These are phyloP conservation scores for Ceramica pisi DNA, from an alignment of 2,888 invertebrate genomes.

Conservation along the genomic window DNA sequence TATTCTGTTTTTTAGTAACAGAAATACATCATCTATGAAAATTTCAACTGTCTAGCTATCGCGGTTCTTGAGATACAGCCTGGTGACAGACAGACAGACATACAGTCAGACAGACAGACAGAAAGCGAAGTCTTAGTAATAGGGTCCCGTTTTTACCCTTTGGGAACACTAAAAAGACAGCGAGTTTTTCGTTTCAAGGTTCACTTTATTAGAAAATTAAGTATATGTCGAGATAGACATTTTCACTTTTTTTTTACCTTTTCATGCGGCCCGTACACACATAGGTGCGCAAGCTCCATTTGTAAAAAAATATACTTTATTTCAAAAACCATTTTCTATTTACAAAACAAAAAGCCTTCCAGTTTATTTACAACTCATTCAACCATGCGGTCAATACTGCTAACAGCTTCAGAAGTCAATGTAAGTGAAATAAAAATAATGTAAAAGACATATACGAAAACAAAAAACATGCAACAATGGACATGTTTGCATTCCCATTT, in stretches of 20 bases:
- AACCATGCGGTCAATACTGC: conserved; percentile 36
- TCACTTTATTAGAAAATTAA: no score
- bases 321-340: conserved; percentile 21
- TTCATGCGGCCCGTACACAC: neutral
- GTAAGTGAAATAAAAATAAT: conserved; percentile 33
- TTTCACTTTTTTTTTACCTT: neutral
- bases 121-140: no score
- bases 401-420: conserved; percentile 18
- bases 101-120: no score
- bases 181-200: no score
- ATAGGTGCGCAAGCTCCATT: neutral
- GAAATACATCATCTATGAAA: no score
- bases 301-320: neutral
- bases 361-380: conserved; percentile 35
- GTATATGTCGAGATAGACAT: no score
- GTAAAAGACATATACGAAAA: conserved; percentile 16
- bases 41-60: no score
- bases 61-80: no score
- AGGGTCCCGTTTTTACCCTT: no score
- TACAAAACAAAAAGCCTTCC: conserved; percentile 18
- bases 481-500: conserved; percentile 22
- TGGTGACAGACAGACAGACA: no score
- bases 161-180: no score
- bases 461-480: conserved; percentile 13
- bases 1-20: no score